A percentile compares a stretch with the other conserved stretches of the same genome.
Evolutionary conservation across 2,797 vertebrate genomes (phyloP).

Genomic region (Sphenodon punctatus): DNA sequence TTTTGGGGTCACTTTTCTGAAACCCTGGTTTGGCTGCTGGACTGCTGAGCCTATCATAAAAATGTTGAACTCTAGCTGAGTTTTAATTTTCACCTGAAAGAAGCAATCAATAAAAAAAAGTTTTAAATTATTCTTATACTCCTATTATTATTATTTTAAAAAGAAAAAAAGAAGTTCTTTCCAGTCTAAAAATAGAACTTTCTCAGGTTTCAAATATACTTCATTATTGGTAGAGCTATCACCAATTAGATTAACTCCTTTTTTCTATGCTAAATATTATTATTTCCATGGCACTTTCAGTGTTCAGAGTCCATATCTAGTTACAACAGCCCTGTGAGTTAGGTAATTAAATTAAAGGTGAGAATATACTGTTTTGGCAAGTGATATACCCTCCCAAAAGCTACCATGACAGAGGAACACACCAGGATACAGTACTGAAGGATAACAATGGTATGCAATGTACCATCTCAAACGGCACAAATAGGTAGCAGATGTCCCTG

Average conservation of each 20-base stretch:
- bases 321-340: too few species aligned
- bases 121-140: not conserved
- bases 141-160: not conserved
- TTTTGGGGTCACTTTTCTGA: not conserved
- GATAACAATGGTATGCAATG: too few species aligned
- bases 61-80: not conserved
- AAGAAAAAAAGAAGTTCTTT: not conserved
- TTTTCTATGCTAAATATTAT: not conserved
- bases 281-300: too few species aligned
- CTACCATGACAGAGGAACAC: too few species aligned
- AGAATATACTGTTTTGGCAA: too few species aligned
- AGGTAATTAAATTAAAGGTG: too few species aligned
- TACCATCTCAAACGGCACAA: too few species aligned
- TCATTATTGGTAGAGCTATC: not conserved
- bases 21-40: not conserved
- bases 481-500: too few species aligned
- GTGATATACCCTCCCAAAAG: too few species aligned
- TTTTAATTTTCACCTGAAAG: constrained; percentile 27
- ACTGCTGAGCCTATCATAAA: not conserved
- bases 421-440: too few species aligned
- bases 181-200: not conserved
- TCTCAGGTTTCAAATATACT: not conserved
- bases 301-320: not conserved
- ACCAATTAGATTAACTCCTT: not conserved
- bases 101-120: not conserved